Evolutionary conservation across 2,113 vertebrate genomes (phyloP), one percentile per base, ranked within the genome.

Genomic region (Sardina pilchardus): DNA sequence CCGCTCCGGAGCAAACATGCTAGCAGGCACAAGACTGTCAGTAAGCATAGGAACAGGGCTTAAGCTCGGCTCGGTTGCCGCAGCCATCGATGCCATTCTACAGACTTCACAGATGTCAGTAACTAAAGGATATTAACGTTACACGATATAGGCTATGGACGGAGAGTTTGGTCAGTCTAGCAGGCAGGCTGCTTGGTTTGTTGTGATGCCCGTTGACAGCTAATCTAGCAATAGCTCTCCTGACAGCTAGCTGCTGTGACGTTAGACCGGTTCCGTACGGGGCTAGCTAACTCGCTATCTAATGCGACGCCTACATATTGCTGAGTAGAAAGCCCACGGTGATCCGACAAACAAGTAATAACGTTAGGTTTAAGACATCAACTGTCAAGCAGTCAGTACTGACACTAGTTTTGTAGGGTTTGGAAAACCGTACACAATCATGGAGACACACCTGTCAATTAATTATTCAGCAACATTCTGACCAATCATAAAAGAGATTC

Each of bases 1-100:
- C 91, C 94, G 89, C 84, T 97, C 96, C 0, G 97, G 97, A 56
- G 97, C 97, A 59, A 98, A 99, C 92, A 98, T 99, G 39, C 96
- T 97, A 75, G 96, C 96, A 53, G 97, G 97, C n/a, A 97, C 95
- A 56, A 96, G 90, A 34, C 96, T 95, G 9, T 97, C 96, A 0
- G 94, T 86, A 48, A 91, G 86, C 53, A 90, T 89, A 12, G 95
- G 93, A 45, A 90, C 92, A 0, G 96, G 87, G 86, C 30, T 92
- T 63, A 91, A 26, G 42, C 87, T 89, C 5, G 92, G 92, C 88
- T 95, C 94, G 0, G 90, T 89, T 19, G 89, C 87, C 59, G 92
- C 91, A 30, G 91, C 92, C 93, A 92, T 56, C 53, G 92, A 90
- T 92, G 94, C 89, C 97, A 97, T 93, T 93, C 92, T 90, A 78